phyloP scores from a whole-genome alignment of 2,888 invertebrate species.

The Plebejus anna region DNA sequence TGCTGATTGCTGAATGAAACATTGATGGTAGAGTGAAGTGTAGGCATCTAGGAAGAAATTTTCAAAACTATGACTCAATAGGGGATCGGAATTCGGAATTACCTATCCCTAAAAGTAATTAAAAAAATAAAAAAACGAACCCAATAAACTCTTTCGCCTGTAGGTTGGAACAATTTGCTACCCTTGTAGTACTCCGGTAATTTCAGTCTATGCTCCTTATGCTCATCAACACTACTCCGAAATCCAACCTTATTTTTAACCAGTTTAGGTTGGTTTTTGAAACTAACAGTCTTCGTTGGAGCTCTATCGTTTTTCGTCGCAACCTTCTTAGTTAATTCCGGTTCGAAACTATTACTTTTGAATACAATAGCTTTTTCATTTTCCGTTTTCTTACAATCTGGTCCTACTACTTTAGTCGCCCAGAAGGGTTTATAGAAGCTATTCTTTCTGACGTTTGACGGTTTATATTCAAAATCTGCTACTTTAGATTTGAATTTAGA shows the following conservation, averaged over 20 bases:
- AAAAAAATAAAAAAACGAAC: constrained; percentile 49
- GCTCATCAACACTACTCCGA: constrained; percentile 44
- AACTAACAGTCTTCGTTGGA: neutral
- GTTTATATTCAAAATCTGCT: constrained; percentile 59
- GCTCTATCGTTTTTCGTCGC: constrained; percentile 39
- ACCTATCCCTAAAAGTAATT: neutral
- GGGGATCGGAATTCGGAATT: too few species aligned
- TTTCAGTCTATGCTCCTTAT: constrained; percentile 50
- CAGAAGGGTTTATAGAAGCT: constrained; percentile 64
- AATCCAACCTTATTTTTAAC: neutral
- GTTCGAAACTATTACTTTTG: constrained; percentile 30
- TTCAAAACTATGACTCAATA: too few species aligned
- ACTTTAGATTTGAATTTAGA: constrained; percentile 59
- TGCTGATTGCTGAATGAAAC: too few species aligned
- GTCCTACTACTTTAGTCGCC: constrained; percentile 56
- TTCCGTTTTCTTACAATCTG: constrained; percentile 24
- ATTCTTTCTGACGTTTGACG: constrained; percentile 53
- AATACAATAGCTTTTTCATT: neutral
- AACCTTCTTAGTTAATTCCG: constrained; percentile 37
- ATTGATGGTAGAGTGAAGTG: too few species aligned
- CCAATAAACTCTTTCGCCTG: constrained; percentile 67
- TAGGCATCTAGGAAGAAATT: too few species aligned
- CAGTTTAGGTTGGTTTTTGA: neutral
- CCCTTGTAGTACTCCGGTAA: constrained; percentile 56
- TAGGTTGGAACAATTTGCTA: constrained; percentile 65